A percentile compares a stretch with the other conserved stretches of the same genome.
Conservation (phyloP, 2,797 vertebrate genomes). For the Danio tinwini region DNA sequence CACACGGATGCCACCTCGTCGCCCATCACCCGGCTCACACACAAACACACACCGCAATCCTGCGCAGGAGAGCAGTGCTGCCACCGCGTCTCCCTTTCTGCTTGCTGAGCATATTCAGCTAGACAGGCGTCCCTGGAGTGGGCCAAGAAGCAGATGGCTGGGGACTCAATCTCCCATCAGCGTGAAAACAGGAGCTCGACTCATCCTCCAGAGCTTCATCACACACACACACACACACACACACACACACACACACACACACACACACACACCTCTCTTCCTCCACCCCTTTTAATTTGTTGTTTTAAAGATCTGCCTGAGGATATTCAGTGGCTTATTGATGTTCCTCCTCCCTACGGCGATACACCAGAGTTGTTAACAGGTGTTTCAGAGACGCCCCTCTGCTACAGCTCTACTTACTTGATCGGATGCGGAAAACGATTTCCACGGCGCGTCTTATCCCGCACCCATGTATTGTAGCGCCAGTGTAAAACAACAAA, state of each 20-base stretch:
- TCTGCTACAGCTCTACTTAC: conserved; percentile 33
- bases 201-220: conserved; percentile 37
- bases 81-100: conserved; percentile 53
- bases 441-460: not conserved
- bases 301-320: conserved; percentile 54
- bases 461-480: not conserved
- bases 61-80: conserved; percentile 13
- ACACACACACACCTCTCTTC: conserved; percentile 7
- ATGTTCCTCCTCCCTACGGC: conserved; percentile 52
- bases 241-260: conserved; percentile 2
- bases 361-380: conserved; percentile 43
- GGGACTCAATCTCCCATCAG: conserved; percentile 54
- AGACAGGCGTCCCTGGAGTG: conserved; percentile 57
- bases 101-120: conserved; percentile 59
- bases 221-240: not conserved
- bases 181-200: conserved; percentile 52
- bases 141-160: conserved; percentile 58
- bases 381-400: conserved; percentile 49
- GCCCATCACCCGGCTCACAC: not conserved
- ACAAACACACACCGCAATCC: not conserved
- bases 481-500: not conserved
- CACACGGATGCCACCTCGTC: conserved; percentile 11
- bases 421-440: conserved; percentile 23
- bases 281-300: conserved; percentile 48
- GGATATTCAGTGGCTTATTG: conserved; percentile 40